A percentile compares a stretch with the other conserved stretches of the same genome.
Evolutionary conservation across 2,888 invertebrate species (phyloP).

Genomic region (Drosophila paramelanica): DNA sequence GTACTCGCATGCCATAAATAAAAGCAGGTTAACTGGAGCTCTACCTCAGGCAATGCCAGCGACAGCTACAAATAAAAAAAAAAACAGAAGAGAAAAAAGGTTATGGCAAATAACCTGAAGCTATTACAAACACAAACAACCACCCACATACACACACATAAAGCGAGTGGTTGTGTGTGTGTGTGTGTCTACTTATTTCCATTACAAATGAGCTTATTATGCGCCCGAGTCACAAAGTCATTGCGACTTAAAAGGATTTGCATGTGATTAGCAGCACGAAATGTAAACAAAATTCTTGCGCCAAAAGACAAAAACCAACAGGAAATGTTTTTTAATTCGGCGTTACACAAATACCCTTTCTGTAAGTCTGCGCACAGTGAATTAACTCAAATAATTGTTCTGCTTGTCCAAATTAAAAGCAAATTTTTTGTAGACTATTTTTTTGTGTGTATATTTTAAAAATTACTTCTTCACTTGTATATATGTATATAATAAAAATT

Average conservation of each 20-base stretch:
- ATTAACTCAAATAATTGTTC: too few species aligned
- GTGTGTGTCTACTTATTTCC: conserved; percentile 58
- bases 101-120: conserved; percentile 78
- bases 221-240: conserved; percentile 78
- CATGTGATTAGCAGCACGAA: conserved; percentile 77
- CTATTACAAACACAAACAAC: conserved; percentile 69
- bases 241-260: conserved; percentile 81
- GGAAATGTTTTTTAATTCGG: conserved; percentile 8
- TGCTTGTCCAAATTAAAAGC: too few species aligned
- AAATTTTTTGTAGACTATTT: too few species aligned
- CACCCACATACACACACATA: conserved; percentile 15
- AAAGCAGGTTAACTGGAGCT: conserved; percentile 46
- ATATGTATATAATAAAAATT: not conserved
- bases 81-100: conserved; percentile 44
- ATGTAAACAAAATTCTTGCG: conserved; percentile 74
- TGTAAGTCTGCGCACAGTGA: too few species aligned
- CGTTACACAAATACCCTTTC: conserved; percentile 24
- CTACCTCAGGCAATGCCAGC: conserved; percentile 45
- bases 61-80: conserved; percentile 41
- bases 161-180: conserved; percentile 10
- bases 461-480: not conserved
- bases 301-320: conserved; percentile 63
- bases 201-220: conserved; percentile 81
- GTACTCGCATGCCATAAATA: conserved; percentile 59
- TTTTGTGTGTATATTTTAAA: too few species aligned